Base-by-base conservation (phyloP, 2,797 vertebrate species). In the Emydoidea blandingii region DNA sequence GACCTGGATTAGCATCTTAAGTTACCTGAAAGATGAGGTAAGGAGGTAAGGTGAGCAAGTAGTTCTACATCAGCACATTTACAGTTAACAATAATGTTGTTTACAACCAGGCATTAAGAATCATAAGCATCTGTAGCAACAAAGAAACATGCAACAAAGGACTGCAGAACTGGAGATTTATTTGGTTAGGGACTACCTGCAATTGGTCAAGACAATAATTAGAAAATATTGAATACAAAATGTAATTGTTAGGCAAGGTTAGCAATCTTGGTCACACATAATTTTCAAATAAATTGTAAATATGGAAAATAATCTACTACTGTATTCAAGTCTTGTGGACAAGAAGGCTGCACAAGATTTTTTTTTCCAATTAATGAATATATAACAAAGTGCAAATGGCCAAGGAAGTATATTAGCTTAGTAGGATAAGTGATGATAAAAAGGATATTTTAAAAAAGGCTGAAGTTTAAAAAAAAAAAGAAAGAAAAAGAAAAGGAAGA, bases 81-180 rank as follows among this genome's bases (percentile, higher is more conserved):
- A 97, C 98, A 98, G 98, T 98, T 97, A 97, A 97, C 97, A 98
- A 97, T 93, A 6, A 98, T 98, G 97, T 97, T 98, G 98, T 98
- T 98, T 98, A 98, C 97, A 98, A 98, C 94, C 97, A 97, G 96
- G 97, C 96, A 90, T 96, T 97, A 97, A 96, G 97, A 95, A 85
- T 96, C 96, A 94, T 95, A 97, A 98, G 97, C 97, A 98, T 98
- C 97, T 98, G 97, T 97, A 98, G 97, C 97, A 91, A 94, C 97
- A 96, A 97, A 97, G 95, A 97, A 96, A 97, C 95, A 98, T 44
- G 96, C 88, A 97, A 97, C 92, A 97, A 98, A 97, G 87, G 95
- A 95, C 4, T 97, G 92, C 89, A 95, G 95, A 97, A 95, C 96
- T 96, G 95, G 97, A 97, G 96, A 97, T 97, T 96, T 97, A 98